phyloP scores from a whole-genome alignment of 2,797 vertebrate species.

The Telmatherina bonti region DNA sequence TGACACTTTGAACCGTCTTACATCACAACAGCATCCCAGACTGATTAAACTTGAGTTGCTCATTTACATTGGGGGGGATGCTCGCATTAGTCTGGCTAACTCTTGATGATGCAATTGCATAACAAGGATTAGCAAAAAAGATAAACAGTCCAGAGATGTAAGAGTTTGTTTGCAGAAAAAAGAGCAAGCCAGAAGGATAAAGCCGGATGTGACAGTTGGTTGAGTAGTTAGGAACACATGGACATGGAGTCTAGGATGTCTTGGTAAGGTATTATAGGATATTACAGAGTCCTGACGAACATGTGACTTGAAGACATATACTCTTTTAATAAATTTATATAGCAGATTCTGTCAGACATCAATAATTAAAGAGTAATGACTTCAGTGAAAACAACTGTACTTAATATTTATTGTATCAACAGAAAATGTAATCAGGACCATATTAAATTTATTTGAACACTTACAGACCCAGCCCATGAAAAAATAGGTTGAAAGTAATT shows the following conservation, averaged over 20 bases:
- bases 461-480: no score
- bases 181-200: not conserved
- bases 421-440: no score
- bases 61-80: conserved; percentile 1
- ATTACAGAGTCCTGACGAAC: conserved; percentile 3
- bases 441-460: no score
- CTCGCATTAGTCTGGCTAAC: conserved; percentile 28
- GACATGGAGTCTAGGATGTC: conserved; percentile 1
- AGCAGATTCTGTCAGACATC: no score
- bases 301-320: not conserved
- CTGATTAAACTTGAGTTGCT: conserved; percentile 54
- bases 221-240: conserved; percentile 8
- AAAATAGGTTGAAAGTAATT: no score
- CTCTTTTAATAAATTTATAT: no score
- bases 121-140: conserved; percentile 42
- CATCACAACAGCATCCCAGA: conserved; percentile 39
- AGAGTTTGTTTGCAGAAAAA: conserved; percentile 10
- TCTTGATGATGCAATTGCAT: conserved; percentile 40
- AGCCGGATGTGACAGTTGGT: conserved; percentile 11
- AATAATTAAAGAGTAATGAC: no score
- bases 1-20: conserved; percentile 33
- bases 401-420: no score
- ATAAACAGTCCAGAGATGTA: conserved; percentile 11
- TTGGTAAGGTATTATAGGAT: not conserved
- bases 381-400: no score